Evolutionary conservation across 1,140 invertebrate genomes (phyloP).

Genomic region (Rhopalosiphum maidis): DNA sequence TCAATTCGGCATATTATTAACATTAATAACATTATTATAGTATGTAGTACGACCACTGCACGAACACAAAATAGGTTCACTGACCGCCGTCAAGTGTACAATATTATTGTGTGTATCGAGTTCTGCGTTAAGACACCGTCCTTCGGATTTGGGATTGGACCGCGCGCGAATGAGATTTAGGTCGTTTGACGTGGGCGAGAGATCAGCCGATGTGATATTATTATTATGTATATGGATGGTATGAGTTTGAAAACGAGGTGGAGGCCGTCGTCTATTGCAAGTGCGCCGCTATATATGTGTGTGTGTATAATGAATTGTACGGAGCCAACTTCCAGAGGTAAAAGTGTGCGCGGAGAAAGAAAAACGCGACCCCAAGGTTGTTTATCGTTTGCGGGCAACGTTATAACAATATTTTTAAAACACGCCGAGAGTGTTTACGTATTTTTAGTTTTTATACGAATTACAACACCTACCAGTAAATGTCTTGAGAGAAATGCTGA

Average conservation of each 20-base stretch:
- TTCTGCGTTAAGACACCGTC: background rate
- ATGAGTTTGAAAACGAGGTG: constrained; percentile 15
- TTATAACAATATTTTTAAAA: background rate
- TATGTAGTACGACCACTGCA: background rate
- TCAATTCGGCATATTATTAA: background rate
- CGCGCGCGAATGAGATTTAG: background rate
- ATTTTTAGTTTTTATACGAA: background rate
- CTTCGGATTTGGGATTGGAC: background rate
- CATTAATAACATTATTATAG: background rate
- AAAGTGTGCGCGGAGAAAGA: background rate
- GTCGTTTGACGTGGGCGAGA: background rate
- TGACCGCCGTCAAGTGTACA: background rate
- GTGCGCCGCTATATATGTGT: background rate
- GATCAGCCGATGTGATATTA: background rate
- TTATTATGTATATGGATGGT: background rate
- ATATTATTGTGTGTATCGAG: background rate
- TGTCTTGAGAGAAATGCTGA: background rate
- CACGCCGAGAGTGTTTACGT: too few species aligned
- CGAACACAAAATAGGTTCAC: background rate
- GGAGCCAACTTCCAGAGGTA: background rate
- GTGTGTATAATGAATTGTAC: background rate
- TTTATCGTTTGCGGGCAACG: background rate
- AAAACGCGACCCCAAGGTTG: background rate
- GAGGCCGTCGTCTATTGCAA: constrained; percentile 5
- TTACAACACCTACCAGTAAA: too few species aligned